phyloP scores from a whole-genome alignment of 2,797 vertebrate species.

The Clarias platycephalus region DNA sequence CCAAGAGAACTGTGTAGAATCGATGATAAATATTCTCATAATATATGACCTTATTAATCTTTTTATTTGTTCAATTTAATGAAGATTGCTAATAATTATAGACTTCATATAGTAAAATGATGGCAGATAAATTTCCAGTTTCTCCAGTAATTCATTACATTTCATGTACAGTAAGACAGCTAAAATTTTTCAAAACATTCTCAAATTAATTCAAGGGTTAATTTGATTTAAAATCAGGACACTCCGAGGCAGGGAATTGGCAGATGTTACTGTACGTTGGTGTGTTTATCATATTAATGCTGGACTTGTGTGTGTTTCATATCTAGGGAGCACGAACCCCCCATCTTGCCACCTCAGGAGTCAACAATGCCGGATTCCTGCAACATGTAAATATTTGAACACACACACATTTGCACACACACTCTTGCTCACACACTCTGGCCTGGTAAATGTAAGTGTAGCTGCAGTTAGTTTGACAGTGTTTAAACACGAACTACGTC shows the following conservation, averaged over 20 bases:
- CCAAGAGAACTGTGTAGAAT: not conserved
- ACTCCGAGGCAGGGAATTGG: not conserved
- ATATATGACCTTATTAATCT: not conserved
- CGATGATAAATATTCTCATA: not conserved
- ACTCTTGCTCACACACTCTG: not conserved
- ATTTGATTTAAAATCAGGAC: not conserved
- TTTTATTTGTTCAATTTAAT: not conserved
- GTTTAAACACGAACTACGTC: not conserved
- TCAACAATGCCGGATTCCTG: not conserved
- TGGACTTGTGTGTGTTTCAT: constrained; percentile 17
- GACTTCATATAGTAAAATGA: not conserved
- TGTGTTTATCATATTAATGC: not conserved
- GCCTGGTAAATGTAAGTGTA: not conserved
- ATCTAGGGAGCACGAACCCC: constrained; percentile 56
- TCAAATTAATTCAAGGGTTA: too few relatives aligned
- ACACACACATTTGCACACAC: not conserved
- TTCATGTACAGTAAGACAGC: too few relatives aligned
- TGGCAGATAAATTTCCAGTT: not conserved
- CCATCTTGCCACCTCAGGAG: constrained; percentile 12
- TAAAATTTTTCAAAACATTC: not conserved
- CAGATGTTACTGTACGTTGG: not conserved
- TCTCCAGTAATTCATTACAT: not conserved
- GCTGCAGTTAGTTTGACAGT: not conserved
- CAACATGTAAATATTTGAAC: constrained; percentile 22
- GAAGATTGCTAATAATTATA: not conserved